phyloP scores from a whole-genome alignment of 2,797 vertebrate species.

The Natrix natrix region DNA sequence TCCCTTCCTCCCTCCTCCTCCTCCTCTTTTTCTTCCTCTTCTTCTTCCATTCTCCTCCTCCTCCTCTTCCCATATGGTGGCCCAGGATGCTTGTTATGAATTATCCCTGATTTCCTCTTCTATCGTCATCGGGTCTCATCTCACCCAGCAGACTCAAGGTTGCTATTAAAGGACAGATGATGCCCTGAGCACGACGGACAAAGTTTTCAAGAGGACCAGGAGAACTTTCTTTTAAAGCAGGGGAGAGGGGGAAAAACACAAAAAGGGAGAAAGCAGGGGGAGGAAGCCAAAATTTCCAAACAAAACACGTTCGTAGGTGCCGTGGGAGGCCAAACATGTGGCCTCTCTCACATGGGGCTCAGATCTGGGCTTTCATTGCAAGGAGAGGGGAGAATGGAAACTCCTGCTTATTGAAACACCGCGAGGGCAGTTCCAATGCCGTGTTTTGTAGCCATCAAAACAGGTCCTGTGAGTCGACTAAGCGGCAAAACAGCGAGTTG shows the following conservation, averaged over 20 bases:
- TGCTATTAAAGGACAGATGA: not conserved
- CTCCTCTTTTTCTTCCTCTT: not conserved
- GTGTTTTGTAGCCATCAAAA: not conserved
- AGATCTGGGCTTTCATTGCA: not conserved
- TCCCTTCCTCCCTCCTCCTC: not conserved
- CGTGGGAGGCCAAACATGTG: not conserved
- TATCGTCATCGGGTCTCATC: accelerated
- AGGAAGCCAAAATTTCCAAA: not conserved
- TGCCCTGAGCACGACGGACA: not conserved
- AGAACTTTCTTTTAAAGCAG: not conserved
- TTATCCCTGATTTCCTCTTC: not conserved
- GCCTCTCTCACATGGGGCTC: not conserved
- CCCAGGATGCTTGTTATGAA: not conserved
- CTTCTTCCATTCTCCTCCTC: not conserved
- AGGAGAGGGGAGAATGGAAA: not conserved
- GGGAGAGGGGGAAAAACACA: not conserved
- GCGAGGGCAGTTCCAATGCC: not conserved
- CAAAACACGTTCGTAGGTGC: not conserved
- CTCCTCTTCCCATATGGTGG: accelerated
- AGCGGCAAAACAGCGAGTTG: not conserved
- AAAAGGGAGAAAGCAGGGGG: not conserved
- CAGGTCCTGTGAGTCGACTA: not conserved
- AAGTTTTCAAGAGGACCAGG: too few species aligned
- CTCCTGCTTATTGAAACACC: not conserved
- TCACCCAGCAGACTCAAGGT: not conserved